A percentile compares a stretch with the other conserved stretches of the same genome.
Conservation (phyloP, 2,113 vertebrate species). For the Daboia siamensis region DNA sequence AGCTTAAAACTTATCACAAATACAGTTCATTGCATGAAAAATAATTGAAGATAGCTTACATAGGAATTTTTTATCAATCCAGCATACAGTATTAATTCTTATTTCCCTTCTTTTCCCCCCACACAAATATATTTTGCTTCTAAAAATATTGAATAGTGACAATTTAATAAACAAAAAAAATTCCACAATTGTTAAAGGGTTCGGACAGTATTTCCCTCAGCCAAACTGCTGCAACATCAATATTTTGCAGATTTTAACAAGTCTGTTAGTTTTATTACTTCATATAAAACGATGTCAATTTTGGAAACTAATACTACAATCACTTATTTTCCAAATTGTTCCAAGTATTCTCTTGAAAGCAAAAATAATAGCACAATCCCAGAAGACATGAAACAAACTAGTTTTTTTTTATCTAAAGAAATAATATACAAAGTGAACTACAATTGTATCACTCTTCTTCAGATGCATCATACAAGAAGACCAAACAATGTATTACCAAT, state of each 20-base stretch:
- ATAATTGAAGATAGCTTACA: background rate
- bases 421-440: background rate
- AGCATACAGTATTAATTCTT: background rate
- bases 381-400: background rate
- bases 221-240: background rate
- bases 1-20: background rate
- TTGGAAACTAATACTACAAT: background rate
- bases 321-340: background rate
- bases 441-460: background rate
- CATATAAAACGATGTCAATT: background rate
- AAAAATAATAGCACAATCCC: background rate
- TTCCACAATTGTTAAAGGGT: background rate
- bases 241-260: background rate
- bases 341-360: background rate
- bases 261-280: background rate
- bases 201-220: background rate
- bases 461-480: background rate
- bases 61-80: background rate
- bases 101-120: background rate
- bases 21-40: background rate
- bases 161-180: background rate
- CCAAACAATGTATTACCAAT: background rate
- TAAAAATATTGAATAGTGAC: background rate
- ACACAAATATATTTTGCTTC: background rate
- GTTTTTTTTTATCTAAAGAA: background rate